A percentile compares a stretch with the other conserved stretches of the same genome.
phyloP scores from a whole-genome alignment of 1,140 invertebrate species.

The Papilio aristodemus region DNA sequence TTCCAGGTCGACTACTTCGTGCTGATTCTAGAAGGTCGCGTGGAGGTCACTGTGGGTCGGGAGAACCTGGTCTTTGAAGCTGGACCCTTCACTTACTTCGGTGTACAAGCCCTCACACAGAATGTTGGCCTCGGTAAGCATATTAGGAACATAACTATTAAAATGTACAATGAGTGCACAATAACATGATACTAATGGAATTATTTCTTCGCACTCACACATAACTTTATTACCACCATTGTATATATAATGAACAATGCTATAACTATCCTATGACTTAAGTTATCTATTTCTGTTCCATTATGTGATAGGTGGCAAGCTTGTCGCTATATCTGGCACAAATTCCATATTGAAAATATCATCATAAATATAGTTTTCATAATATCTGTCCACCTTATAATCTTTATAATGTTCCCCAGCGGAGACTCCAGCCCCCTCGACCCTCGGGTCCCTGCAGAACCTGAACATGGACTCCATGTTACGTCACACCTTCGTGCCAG shows the following conservation, averaged over 20 bases:
- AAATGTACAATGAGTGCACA: no score
- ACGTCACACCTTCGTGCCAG: constrained; percentile 92
- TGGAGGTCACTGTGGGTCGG: constrained; percentile 93
- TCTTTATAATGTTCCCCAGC: constrained; percentile 46
- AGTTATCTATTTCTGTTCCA: no score
- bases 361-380: no score
- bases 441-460: constrained; percentile 87
- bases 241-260: no score
- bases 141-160: not conserved
- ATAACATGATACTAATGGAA: no score
- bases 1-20: constrained; percentile 92
- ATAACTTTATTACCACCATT: no score
- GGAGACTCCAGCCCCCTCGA: constrained; percentile 67
- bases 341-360: no score
- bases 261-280: no score
- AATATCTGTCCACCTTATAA: no score
- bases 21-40: constrained; percentile 94
- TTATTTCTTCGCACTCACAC: no score
- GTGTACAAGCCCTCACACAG: constrained; percentile 89
- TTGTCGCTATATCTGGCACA: no score
- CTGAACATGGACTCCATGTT: constrained; percentile 89
- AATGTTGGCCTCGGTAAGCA: constrained; percentile 87
- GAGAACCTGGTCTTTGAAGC: constrained; percentile 95
- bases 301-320: no score
- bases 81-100: constrained; percentile 97